Conservation (phyloP, 2,888 invertebrate genomes). For the Melieria picta region DNA sequence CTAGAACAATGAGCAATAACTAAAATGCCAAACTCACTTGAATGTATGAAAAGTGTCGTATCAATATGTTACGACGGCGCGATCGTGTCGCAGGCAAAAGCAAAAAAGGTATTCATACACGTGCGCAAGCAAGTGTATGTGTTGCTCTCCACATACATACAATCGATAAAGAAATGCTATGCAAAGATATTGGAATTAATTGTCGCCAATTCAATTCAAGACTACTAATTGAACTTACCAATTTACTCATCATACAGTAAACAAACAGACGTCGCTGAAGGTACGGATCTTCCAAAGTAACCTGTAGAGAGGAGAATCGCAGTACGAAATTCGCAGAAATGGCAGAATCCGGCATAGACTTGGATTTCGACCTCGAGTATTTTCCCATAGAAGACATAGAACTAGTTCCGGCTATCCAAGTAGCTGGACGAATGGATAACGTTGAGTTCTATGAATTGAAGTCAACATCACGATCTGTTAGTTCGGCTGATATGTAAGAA, state of each 20-base stretch:
- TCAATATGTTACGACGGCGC: too few species aligned
- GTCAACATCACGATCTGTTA: constrained; percentile 68
- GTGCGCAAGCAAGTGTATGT: too few species aligned
- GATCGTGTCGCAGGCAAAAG: too few species aligned
- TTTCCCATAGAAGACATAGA: constrained; percentile 60
- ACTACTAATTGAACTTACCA: neutral
- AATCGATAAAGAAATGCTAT: too few species aligned
- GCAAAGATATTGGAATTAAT: too few species aligned
- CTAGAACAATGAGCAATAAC: too few species aligned
- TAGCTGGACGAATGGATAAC: constrained; percentile 53
- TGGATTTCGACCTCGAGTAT: constrained; percentile 72
- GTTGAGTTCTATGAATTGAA: constrained; percentile 73
- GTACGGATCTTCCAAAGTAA: neutral
- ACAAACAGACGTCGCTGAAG: neutral
- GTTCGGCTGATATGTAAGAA: constrained; percentile 70
- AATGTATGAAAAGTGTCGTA: too few species aligned
- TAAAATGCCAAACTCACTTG: too few species aligned
- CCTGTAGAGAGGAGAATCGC: neutral
- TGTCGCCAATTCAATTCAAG: too few species aligned
- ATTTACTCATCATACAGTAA: neutral
- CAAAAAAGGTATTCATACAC: too few species aligned
- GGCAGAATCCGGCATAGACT: constrained; percentile 73
- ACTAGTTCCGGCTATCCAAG: constrained; percentile 55
- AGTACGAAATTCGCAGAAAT: constrained; percentile 42
- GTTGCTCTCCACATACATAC: too few species aligned